Evolutionary conservation across 92 coral and sea anemone genomes (phyloP), one percentile per base, ranked within the genome.

Genomic region (Palythoa grandis): DNA sequence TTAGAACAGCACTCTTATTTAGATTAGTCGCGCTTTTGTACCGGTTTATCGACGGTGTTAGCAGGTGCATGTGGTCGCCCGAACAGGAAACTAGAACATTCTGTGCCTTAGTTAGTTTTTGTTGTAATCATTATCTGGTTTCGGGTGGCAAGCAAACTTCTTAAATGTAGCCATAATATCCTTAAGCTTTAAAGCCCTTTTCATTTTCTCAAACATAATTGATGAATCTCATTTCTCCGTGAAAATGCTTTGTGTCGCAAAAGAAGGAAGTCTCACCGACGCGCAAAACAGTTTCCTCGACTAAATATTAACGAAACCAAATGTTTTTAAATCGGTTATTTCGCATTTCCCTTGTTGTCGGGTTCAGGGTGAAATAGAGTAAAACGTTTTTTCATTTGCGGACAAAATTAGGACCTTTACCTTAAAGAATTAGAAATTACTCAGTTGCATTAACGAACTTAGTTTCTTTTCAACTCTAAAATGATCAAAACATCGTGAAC

Each of bases 81-180:
- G 7, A 12, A 69, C 74, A 43, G 17, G 74, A 69, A 37, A 69
- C 74, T 69, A 69, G 74, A 69, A 69, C 47, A 69, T 69, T 69
- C 74, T 11, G 39, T 69, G 74, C 35, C 35, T 29, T 29, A 1
- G 35, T 29, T 29, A 29, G 35, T 23, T 69, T 63, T 69, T 29
- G 74, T 69, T 37, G 17, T 69, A 69, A 69, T 25, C 6, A 69
- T 2, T 13, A 69, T 69, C 43, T 25, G 17, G 74, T 25, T 69
- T 69, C 74, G 25, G 74, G 43, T 69, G 19, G 74, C 47, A 69
- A 69, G 19, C 40, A 37, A 37, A 22, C 39, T 11, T 9, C 48
- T 25, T 69, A 69, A 69, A 29, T n/a, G 37, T 37, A 24, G 47
- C 47, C 74, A 69, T 69, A 69, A 69, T 69, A 69, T 25, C 69